Evolutionary conservation across 1,140 invertebrate species (phyloP).

Genomic region (Drosophila ficusphila): DNA sequence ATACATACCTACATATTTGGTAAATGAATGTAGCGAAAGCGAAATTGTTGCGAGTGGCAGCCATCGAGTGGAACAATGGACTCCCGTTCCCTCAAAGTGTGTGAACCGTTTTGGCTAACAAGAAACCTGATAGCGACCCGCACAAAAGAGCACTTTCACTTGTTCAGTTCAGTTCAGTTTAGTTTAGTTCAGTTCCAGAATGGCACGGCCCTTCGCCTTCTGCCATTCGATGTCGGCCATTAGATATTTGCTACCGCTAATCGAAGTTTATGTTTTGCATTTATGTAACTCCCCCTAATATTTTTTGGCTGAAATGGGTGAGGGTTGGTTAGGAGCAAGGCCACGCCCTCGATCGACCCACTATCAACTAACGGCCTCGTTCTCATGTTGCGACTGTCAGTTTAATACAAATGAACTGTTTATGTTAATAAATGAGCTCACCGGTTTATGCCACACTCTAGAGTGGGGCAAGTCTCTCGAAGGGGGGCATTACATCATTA

Average conservation of each 20-base stretch:
- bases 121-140: slow-evolving; percentile 67
- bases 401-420: slow-evolving; percentile 80
- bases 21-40: slow-evolving; percentile 36
- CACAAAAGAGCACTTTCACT: slow-evolving; percentile 34
- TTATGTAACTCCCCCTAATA: slow-evolving; percentile 13
- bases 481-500: slow-evolving; percentile 71
- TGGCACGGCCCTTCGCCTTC: slow-evolving; percentile 20
- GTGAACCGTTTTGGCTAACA: slow-evolving; percentile 71
- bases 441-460: slow-evolving; percentile 42
- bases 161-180: too few species aligned
- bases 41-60: slow-evolving; percentile 50
- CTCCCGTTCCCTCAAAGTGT: slow-evolving; percentile 50
- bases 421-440: slow-evolving; percentile 80
- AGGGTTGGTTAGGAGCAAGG: not conserved
- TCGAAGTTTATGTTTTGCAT: slow-evolving; percentile 63
- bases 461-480: slow-evolving; percentile 5
- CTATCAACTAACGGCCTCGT: slow-evolving; percentile 12
- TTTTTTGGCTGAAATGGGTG: not conserved
- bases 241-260: slow-evolving; percentile 50
- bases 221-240: slow-evolving; percentile 40
- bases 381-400: slow-evolving; percentile 48
- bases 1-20: slow-evolving; percentile 14
- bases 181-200: too few species aligned
- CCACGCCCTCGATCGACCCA: slow-evolving; percentile 22
- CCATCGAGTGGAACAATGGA: slow-evolving; percentile 52